Evolutionary conservation across 1,140 invertebrate species (phyloP).

Genomic region (Thaumetopoea pityocampa): DNA sequence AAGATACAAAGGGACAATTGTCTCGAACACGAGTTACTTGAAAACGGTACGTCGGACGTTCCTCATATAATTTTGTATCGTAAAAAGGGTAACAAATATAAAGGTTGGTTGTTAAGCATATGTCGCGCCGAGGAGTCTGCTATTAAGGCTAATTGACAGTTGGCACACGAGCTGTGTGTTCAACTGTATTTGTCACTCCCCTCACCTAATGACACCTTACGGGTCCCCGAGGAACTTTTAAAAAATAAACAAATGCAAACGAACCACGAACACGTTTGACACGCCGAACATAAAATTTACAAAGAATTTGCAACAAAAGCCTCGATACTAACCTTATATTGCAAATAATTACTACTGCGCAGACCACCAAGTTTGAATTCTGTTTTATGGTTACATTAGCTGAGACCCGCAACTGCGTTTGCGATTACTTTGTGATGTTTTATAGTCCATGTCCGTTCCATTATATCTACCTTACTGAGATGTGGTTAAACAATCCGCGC

Average conservation of each 20-base stretch:
- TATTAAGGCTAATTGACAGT: conserved; percentile 55
- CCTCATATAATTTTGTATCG: conserved; percentile 40
- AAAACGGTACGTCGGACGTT: neutral
- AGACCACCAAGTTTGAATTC: too few relatives aligned
- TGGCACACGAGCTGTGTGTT: conserved; percentile 49
- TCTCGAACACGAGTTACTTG: too few relatives aligned
- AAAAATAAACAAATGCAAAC: conserved; percentile 50
- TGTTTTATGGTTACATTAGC: too few relatives aligned
- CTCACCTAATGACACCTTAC: conserved; percentile 47
- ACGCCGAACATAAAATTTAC: neutral
- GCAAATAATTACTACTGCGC: too few relatives aligned
- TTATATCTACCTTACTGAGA: too few relatives aligned
- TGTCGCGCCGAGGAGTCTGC: conserved; percentile 36
- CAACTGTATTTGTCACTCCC: conserved; percentile 61
- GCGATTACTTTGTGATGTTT: too few relatives aligned
- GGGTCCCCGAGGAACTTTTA: conserved; percentile 39
- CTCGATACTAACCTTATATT: too few relatives aligned
- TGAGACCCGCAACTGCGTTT: too few relatives aligned
- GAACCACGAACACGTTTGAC: neutral
- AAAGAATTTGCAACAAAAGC: too few relatives aligned
- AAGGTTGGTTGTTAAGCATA: conserved; percentile 45
- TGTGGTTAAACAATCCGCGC: too few relatives aligned
- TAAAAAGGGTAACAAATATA: conserved; percentile 44
- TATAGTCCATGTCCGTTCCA: too few relatives aligned
- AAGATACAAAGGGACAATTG: too few relatives aligned